phyloP scores from a whole-genome alignment of 2,888 invertebrate species.

The Linyphia triangularis region DNA sequence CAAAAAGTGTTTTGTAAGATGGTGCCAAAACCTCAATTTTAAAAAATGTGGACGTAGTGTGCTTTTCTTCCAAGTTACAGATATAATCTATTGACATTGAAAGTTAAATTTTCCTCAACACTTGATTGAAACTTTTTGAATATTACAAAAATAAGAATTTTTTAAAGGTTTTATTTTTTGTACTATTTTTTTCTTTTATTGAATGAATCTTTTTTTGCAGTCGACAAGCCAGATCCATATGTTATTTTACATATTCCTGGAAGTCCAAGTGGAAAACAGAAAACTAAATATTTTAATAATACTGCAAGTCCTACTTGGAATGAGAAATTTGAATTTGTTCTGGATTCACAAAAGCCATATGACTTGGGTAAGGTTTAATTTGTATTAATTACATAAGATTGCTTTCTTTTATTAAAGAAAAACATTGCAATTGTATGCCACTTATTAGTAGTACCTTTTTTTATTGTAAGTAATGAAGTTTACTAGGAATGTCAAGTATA shows the following conservation, averaged over 20 bases:
- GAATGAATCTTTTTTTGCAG: constrained; percentile 76
- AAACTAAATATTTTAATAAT: constrained; percentile 77
- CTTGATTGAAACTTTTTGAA: too few species aligned
- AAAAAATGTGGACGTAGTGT: too few species aligned
- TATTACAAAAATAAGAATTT: not conserved
- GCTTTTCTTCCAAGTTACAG: too few species aligned
- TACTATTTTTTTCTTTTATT: not conserved
- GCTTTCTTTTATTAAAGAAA: not conserved
- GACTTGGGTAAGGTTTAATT: constrained; percentile 78
- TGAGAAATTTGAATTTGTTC: constrained; percentile 80
- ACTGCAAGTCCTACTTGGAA: constrained; percentile 79
- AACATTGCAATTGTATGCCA: too few species aligned
- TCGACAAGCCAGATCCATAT: constrained; percentile 81
- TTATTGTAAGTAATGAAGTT: too few species aligned
- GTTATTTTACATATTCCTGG: constrained; percentile 79
- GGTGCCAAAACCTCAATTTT: too few species aligned
- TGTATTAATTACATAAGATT: not conserved
- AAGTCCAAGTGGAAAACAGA: constrained; percentile 79
- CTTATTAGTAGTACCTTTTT: too few species aligned
- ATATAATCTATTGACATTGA: not conserved
- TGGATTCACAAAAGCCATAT: constrained; percentile 79
- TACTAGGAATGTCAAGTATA: too few species aligned
- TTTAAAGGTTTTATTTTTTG: not conserved
- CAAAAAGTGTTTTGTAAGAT: too few species aligned
- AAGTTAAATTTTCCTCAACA: too few species aligned